Conservation (phyloP, 2,797 vertebrate genomes). For the Crypturellus tataupa region DNA sequence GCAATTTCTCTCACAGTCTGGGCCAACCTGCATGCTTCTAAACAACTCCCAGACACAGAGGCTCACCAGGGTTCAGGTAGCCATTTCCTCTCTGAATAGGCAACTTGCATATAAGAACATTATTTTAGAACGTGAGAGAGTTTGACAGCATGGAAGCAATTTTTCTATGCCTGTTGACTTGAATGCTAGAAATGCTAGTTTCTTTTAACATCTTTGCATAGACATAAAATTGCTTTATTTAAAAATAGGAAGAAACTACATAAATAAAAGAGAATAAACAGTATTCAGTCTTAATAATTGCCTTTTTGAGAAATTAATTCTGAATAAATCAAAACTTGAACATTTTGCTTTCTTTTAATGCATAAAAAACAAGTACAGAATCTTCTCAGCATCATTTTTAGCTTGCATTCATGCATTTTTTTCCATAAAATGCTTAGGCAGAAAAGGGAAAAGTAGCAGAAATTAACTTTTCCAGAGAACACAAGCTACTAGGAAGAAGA, state of each 20-base stretch:
- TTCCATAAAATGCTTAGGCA: not conserved
- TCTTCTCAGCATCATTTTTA: not conserved
- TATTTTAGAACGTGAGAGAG: not conserved
- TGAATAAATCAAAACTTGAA: not conserved
- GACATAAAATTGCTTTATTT: not conserved
- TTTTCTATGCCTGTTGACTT: not conserved
- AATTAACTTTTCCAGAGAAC: not conserved
- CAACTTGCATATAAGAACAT: not conserved
- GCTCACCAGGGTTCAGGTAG: not conserved
- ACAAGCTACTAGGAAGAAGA: not conserved
- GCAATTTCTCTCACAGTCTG: fast-evolving
- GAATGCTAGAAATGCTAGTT: not conserved
- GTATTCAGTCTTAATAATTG: not conserved
- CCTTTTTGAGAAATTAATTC: not conserved
- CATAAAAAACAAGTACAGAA: not conserved
- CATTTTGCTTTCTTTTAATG: not conserved
- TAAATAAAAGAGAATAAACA: not conserved
- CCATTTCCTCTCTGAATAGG: not conserved
- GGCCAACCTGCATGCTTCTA: not conserved
- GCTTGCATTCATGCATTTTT: not conserved
- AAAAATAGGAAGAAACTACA: not conserved
- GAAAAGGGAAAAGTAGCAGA: not conserved
- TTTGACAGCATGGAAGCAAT: not conserved
- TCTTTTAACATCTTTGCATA: not conserved
- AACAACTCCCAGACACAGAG: not conserved